A percentile compares a stretch with the other conserved stretches of the same genome.
These are phyloP conservation scores for Columbina picui DNA, from an alignment of 2,113 vertebrate genomes.

Conservation along the genomic window DNA sequence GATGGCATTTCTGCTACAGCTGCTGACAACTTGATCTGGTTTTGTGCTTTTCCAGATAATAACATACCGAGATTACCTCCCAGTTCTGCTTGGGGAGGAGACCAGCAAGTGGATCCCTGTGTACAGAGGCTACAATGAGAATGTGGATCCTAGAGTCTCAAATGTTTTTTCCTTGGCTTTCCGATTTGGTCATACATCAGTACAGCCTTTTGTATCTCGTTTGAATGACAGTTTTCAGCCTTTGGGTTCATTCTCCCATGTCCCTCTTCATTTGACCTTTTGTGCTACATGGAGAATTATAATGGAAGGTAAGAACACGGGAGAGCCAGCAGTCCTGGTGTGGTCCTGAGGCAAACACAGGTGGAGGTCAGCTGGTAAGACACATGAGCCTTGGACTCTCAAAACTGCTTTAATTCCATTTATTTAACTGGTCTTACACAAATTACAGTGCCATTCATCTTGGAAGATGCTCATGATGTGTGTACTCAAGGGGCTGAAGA, in stretches of 20 bases:
- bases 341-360: not conserved
- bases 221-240: constrained; percentile 72
- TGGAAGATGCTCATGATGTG: not conserved
- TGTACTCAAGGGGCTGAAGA: not conserved
- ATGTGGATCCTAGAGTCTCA: constrained; percentile 76
- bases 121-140: constrained; percentile 77
- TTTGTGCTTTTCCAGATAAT: constrained; percentile 73
- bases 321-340: not conserved
- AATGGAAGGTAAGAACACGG: constrained; percentile 75
- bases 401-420: not conserved
- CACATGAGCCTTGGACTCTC: not conserved
- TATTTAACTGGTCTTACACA: not conserved
- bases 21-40: not conserved
- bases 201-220: constrained; percentile 80
- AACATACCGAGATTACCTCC: constrained; percentile 82
- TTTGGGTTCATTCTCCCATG: constrained; percentile 46
- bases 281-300: constrained; percentile 83
- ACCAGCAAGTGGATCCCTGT: constrained; percentile 61
- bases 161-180: constrained; percentile 86
- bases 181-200: constrained; percentile 81
- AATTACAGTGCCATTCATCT: not conserved
- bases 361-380: not conserved
- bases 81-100: constrained; percentile 64
- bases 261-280: constrained; percentile 79
- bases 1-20: not conserved